These are phyloP conservation scores for Eutrigla gurnardus DNA, from an alignment of 2,797 vertebrate species.

Conservation along the genomic window DNA sequence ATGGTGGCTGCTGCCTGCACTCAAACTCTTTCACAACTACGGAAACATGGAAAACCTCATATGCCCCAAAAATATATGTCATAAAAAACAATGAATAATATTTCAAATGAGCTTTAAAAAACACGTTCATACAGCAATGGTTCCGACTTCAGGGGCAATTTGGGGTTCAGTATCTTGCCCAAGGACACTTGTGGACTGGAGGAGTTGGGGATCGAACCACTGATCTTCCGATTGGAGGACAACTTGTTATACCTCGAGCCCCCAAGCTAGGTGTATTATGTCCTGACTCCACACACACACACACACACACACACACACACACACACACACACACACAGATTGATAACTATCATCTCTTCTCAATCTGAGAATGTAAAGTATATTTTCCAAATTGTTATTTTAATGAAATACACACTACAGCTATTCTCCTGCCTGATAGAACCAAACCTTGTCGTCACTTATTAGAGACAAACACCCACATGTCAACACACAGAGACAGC, in stretches of 20 bases:
- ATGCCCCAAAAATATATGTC: not conserved
- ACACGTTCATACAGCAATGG: too few species aligned
- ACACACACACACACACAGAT: too few species aligned
- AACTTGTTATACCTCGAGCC: too few species aligned
- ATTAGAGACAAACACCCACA: not conserved
- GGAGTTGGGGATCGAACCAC: too few species aligned
- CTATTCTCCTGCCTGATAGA: not conserved
- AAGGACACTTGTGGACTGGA: too few species aligned
- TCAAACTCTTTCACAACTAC: conserved; percentile 24
- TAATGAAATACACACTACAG: not conserved
- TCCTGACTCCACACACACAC: not conserved
- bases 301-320: too few species aligned
- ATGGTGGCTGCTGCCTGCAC: not conserved
- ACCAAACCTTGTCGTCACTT: not conserved
- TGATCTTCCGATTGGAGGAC: too few species aligned
- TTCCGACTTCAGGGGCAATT: too few species aligned
- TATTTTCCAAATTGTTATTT: not conserved
- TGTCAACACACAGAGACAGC: not conserved
- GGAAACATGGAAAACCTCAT: not conserved
- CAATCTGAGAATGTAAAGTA: not conserved
- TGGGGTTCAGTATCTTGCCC: too few species aligned
- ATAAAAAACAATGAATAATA: too few species aligned
- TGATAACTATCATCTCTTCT: not conserved
- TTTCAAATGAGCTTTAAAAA: too few species aligned
- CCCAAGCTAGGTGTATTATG: too few species aligned